Evolutionary conservation across 2,797 vertebrate genomes (phyloP), one percentile per base, ranked within the genome.

Genomic region (Cuculus canorus): DNA sequence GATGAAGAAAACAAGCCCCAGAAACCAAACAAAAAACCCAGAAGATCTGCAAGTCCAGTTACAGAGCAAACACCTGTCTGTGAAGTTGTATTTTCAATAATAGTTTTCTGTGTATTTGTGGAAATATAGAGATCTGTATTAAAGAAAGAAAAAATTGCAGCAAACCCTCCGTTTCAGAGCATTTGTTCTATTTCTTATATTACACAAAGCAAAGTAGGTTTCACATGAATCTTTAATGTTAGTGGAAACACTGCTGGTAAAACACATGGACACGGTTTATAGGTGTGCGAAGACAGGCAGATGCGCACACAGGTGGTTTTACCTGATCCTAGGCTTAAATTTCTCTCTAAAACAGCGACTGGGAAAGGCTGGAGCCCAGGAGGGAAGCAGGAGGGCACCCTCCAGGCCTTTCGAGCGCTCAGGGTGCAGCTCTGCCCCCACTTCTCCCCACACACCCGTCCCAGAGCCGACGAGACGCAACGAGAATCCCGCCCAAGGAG

Each of bases 1-100:
- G 87, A 76, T 90, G 81, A 81, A 73, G 71, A 91, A 95, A 94
- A 89, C 63, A 95, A 91, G 2, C 13, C 61, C 50, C 33, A 77
- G 53, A 93, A 90, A 83, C 78, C 60, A 81, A 90, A 87, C 0
- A 77, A 71, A 87, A 30, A 22, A 48, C 43, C 3, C 37, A 30
- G 37, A 23, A 50, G 63, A 91, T 48, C 71, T 71, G 59, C 37
- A 92, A 35, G 43, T 65, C 39, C 24, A 37, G 52, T 66, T 82
- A 76, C 47, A 93, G 77, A 76, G 86, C 27, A 80, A 71, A 65
- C 7, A 65, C 28, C 30, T 12, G 3, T 17, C 76, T 21, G 23
- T 4, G 35, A 56, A 66, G n/a, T 53, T 59, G 0, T 10, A 11
- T 30, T 47, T 84, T 23, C 66, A 70, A 48, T 7, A 73, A 25